Evolutionary conservation across 2,888 invertebrate species (phyloP).

Genomic region (Polydrusus tereticollis): DNA sequence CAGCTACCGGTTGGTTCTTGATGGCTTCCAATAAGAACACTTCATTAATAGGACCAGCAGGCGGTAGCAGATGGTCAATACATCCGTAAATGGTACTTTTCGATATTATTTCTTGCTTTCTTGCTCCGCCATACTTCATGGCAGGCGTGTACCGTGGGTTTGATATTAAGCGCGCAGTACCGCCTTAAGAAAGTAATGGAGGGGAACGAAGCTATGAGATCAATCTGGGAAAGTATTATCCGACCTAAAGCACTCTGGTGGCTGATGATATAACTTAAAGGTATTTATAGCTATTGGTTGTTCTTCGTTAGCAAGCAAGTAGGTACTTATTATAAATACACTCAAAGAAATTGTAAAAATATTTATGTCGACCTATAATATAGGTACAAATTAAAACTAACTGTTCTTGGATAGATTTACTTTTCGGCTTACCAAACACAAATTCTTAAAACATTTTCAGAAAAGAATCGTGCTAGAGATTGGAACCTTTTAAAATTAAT

Average conservation of each 20-base stretch:
- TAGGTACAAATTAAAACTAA: too few species aligned
- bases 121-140: constrained; percentile 26
- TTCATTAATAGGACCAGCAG: constrained; percentile 51
- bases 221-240: neutral
- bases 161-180: constrained; percentile 19
- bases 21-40: constrained; percentile 56
- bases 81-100: constrained; percentile 46
- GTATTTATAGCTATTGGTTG: neutral
- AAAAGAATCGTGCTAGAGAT: too few species aligned
- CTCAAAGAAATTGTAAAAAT: neutral
- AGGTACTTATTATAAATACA: neutral
- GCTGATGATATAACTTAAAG: neutral
- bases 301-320: too few species aligned
- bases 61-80: constrained; percentile 54
- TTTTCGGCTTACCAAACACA: too few species aligned
- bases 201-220: neutral
- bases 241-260: constrained; percentile 24
- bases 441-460: too few species aligned
- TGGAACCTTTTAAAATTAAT: too few species aligned
- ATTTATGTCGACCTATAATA: too few species aligned
- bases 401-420: too few species aligned
- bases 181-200: constrained; percentile 17
- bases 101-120: constrained; percentile 18
- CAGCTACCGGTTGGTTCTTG: constrained; percentile 52
- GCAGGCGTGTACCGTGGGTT: constrained; percentile 14